These are phyloP conservation scores for Cololabis saira DNA, from an alignment of 2,113 vertebrate genomes.

Conservation along the genomic window DNA sequence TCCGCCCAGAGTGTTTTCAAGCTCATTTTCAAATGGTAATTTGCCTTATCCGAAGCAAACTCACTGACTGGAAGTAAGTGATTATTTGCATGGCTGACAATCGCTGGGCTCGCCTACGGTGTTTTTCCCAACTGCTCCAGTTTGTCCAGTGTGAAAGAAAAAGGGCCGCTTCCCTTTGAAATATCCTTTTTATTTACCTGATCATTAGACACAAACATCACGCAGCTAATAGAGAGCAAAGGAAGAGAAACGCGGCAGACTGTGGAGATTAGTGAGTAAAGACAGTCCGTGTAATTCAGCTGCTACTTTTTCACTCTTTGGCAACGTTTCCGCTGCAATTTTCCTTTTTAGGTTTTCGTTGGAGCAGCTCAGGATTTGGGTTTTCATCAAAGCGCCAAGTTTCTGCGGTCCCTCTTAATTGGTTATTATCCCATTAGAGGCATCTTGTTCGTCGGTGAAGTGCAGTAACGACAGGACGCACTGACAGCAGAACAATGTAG, in stretches of 20 bases:
- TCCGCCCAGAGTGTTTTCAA: constrained; percentile 94
- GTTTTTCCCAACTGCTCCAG: constrained; percentile 90
- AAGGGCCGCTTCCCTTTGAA: constrained; percentile 85
- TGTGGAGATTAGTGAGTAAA: constrained; percentile 45
- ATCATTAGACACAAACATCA: constrained; percentile 74
- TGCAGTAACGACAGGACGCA: constrained; percentile 49
- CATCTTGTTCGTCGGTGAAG: constrained; percentile 41
- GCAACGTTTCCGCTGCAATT: constrained; percentile 18
- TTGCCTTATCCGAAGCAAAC: constrained; percentile 95
- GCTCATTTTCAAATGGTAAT: constrained; percentile 98
- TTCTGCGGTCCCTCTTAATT: constrained; percentile 57
- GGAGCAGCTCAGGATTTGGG: constrained; percentile 44
- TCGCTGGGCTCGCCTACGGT: constrained; percentile 90
- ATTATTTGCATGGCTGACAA: constrained; percentile 99
- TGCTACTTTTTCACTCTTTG: constrained; percentile 39
- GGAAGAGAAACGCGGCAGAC: constrained; percentile 7
- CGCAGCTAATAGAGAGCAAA: constrained; percentile 51
- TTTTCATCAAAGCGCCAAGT: constrained; percentile 40
- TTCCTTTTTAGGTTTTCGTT: constrained; percentile 22
- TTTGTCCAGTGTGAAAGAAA: constrained; percentile 86
- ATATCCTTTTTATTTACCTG: constrained; percentile 82
- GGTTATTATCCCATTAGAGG: constrained; percentile 63
- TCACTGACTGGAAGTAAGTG: constrained; percentile 96
- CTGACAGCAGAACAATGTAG: constrained; percentile 65
- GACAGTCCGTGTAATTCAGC: constrained; percentile 52